Base-by-base conservation (phyloP, 2,113 vertebrate species). In the Sturnus vulgaris region DNA sequence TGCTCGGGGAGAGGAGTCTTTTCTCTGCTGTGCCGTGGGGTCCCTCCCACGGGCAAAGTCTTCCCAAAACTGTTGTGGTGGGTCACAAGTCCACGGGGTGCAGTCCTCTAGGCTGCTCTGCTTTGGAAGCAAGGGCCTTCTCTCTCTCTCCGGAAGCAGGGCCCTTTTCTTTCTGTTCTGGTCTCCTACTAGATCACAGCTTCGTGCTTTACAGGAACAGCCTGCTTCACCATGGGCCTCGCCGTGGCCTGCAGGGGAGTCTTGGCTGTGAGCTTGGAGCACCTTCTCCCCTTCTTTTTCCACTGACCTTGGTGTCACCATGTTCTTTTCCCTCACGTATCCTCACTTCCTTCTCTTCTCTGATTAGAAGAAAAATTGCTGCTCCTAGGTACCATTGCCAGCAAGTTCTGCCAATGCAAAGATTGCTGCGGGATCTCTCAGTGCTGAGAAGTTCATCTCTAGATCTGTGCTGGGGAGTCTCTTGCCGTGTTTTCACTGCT, bases 401-500 rank as follows among this genome's bases (percentile, higher is more conserved):
- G 12, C 28, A 56, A 44, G 30, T n/a, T 55, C 9, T 7, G 8
- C 50, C 2, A 7, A 40, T 21, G 20, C 46, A 50, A 5, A 13
- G 44, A 5, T 15, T 33, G 2, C 27, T 31, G 21, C 56, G 20
- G 44, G 11, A 19, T 39, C 9, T 10, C 6, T 2, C 16, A 15
- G 72, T 1, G 19, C 72, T 0, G 4, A 31, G 56, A 11, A 6
- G 9, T 25, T 9, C 44, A 15, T 39, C 56, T 27, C 49, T 27
- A 5, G 25, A 15, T 27, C 49, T 15, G 49, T 25, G 8, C 9
- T 50, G 49, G 40, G 52, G 14, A 35, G 53, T 13, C 1, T 1
- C 6, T 17, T 1, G 9, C 55, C 5, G 1, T 14, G 55, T 30
- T 73, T 17, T 22, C 2, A 2, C 72, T 2, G 4, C 3, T 6